Base-by-base conservation (phyloP, 2,888 invertebrate genomes). In the Hypomecis punctinalis region DNA sequence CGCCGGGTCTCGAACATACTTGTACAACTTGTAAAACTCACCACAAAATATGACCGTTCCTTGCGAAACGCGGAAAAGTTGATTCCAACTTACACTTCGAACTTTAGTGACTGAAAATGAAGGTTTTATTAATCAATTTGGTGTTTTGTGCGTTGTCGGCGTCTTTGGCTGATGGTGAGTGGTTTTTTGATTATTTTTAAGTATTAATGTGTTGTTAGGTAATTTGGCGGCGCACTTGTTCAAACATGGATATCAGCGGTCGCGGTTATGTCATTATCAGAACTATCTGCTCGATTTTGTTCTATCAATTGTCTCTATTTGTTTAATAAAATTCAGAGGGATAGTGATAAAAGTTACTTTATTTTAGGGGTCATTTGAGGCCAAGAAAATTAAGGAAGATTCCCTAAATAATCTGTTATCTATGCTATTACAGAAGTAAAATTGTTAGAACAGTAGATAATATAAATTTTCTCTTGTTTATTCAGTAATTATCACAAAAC, bases 151-250 rank as follows among this genome's bases (percentile, higher is more conserved):
- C 75, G 62, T 48, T 80, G 63, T 74, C 72, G 36, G 76, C 71
- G 60, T 69, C 75, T 78, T 74, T 79, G 7, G 80, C 77, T 0
- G 70, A 58, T 54, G 84, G 87, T 88, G 63, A 85, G 86, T 10
- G 39, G 11, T 23, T 40, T 23, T 23, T 9, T 46, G 7, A 63
- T 57, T 40, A n/a, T 4, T 79, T 61, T 52, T 49, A 6, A 10
- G 39, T 37, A 35, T 47, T 51, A 53, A 46, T 11, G 42, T 11
- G 11, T 52, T 52, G 23, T 6, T 52, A 23, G 23, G 23, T 40
- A n/a, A 8, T 45, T 6, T 36, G 35, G 35, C 6, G 55, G 6
- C 9, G 36, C 65, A 68, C 49, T 62, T 66, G 63, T 64, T 42
- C 36, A 63, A 66, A 66, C 48, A 62, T 7, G 7, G 39, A 40